Evolutionary conservation across 2,113 vertebrate genomes (phyloP).

Genomic region (Mystacornis crossleyi): DNA sequence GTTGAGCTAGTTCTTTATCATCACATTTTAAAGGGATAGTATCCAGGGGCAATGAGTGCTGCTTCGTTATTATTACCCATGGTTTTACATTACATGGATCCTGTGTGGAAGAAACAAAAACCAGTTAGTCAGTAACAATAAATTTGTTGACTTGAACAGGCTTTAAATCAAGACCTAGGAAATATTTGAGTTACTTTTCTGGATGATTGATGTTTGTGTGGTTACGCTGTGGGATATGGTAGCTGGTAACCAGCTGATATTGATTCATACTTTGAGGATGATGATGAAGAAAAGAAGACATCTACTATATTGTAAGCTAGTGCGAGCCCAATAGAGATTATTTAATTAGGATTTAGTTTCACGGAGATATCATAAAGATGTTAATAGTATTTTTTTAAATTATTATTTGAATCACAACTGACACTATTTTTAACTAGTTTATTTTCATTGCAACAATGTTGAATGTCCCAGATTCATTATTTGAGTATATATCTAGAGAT

Average conservation of each 20-base stretch:
- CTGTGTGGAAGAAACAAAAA: neutral
- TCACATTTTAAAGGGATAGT: conserved; percentile 69
- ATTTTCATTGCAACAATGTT: conserved; percentile 75
- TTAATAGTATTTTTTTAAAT: conserved; percentile 82
- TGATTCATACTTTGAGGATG: conserved; percentile 65
- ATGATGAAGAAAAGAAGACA: conserved; percentile 63
- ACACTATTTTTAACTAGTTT: conserved; percentile 79
- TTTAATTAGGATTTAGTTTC: conserved; percentile 77
- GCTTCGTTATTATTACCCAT: conserved; percentile 46
- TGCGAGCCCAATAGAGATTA: conserved; percentile 74
- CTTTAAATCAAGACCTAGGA: neutral
- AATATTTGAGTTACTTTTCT: conserved; percentile 57
- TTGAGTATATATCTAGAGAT: conserved; percentile 66
- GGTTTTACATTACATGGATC: conserved; percentile 29
- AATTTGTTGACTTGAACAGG: neutral
- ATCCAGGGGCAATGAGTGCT: conserved; percentile 56
- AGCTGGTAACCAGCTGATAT: conserved; percentile 84
- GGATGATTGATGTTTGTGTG: conserved; percentile 42
- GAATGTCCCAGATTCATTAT: conserved; percentile 71
- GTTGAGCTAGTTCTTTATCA: conserved; percentile 36
- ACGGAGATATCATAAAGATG: conserved; percentile 78
- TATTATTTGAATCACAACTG: conserved; percentile 80
- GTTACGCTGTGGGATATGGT: conserved; percentile 67
- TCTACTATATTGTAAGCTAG: conserved; percentile 69
- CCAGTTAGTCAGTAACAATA: neutral